Evolutionary conservation across 2,888 invertebrate species (phyloP).

Genomic region (Digitonthophagus gazella): DNA sequence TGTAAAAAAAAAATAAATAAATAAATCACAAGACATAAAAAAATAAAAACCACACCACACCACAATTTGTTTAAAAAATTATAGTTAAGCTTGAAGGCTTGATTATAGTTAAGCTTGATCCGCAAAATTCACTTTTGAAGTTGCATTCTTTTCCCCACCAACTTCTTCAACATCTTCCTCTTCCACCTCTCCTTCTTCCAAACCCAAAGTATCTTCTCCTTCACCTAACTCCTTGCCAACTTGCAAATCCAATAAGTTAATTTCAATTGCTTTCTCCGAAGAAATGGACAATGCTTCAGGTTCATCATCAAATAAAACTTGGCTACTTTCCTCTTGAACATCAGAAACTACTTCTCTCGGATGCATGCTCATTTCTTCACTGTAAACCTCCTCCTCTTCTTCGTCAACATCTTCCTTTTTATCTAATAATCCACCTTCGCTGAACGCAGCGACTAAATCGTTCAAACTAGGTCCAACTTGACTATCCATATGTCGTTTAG

Average conservation of each 20-base stretch:
- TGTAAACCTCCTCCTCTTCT: no score
- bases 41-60: no score
- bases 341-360: slow-evolving; percentile 36
- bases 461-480: slow-evolving; percentile 42
- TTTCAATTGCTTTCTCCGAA: slow-evolving; percentile 40
- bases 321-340: slow-evolving; percentile 45
- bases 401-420: slow-evolving; percentile 30
- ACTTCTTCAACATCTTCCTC: no score
- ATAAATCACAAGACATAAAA: no score
- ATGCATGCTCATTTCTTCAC: slow-evolving; percentile 46
- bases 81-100: no score
- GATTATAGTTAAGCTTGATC: no score
- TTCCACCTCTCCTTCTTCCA: background rate
- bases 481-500: slow-evolving; percentile 37
- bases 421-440: slow-evolving; percentile 1
- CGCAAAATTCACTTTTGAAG: no score
- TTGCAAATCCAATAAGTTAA: slow-evolving; percentile 39
- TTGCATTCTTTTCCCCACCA: no score
- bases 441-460: slow-evolving; percentile 31
- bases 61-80: no score
- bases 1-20: no score
- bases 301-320: slow-evolving; percentile 46
- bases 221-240: background rate
- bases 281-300: slow-evolving; percentile 20
- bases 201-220: background rate